A percentile compares a stretch with the other conserved stretches of the same genome.
phyloP scores from a whole-genome alignment of 2,797 vertebrate genomes.

The Steatocranus sp. region DNA sequence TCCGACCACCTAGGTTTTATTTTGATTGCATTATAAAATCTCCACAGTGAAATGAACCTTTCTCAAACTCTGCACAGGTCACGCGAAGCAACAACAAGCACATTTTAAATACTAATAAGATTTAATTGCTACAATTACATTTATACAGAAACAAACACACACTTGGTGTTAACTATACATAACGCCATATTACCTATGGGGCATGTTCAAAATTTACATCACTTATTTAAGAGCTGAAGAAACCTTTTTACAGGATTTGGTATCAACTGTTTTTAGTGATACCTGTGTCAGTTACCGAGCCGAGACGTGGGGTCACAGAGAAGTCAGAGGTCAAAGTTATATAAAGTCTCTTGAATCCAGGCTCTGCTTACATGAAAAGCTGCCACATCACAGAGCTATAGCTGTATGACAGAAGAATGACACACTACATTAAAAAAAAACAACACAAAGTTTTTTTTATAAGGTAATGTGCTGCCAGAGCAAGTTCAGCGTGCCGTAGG shows the following conservation, averaged over 20 bases:
- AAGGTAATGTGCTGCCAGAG: neutral
- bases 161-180: slow-evolving; percentile 31
- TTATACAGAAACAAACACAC: slow-evolving; percentile 59
- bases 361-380: neutral
- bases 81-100: neutral
- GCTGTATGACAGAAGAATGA: neutral
- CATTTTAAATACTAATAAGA: slow-evolving; percentile 36
- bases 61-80: neutral
- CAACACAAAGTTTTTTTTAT: neutral
- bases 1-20: neutral
- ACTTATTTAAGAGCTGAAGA: neutral
- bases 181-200: slow-evolving; percentile 3
- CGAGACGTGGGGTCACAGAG: neutral
- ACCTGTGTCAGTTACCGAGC: neutral
- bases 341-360: neutral
- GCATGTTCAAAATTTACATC: slow-evolving; percentile 53
- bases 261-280: neutral
- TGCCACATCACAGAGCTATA: slow-evolving; percentile 9
- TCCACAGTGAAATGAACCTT: neutral
- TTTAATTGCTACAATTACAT: slow-evolving; percentile 66
- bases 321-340: slow-evolving; percentile 3
- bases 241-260: neutral
- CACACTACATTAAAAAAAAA: neutral
- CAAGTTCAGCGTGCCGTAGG: neutral
- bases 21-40: neutral